Percentiles rank a stretch among this genome's conserved stretches.
These are phyloP conservation scores for Triplophysa tibetana DNA, from an alignment of 2,113 vertebrate genomes.

Conservation along the genomic window DNA sequence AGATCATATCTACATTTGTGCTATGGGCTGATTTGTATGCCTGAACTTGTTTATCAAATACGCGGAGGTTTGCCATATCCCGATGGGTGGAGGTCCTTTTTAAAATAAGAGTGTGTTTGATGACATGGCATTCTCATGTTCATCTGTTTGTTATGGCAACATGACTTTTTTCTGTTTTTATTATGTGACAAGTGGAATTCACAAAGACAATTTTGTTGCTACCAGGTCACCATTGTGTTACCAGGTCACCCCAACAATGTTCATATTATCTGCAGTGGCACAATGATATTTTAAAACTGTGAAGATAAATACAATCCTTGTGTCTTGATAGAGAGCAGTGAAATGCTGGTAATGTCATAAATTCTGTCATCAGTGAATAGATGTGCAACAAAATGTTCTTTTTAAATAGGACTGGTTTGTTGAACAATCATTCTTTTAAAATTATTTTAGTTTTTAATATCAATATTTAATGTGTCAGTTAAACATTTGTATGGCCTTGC, in stretches of 20 bases:
- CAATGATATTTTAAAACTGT: neutral
- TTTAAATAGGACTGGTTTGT: constrained; percentile 4
- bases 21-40: constrained; percentile 19
- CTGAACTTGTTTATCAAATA: constrained; percentile 27
- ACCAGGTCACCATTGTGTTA: constrained; percentile 8
- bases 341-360: neutral
- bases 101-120: neutral
- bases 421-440: constrained; percentile 5
- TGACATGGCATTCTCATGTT: neutral
- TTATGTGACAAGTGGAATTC: constrained; percentile 6
- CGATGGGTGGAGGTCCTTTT: neutral
- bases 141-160: constrained; percentile 1
- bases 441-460: neutral
- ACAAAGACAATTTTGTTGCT: constrained; percentile 29
- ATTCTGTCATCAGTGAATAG: neutral
- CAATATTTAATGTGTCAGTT: neutral
- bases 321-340: constrained; percentile 1
- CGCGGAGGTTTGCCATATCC: neutral
- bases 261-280: neutral
- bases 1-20: neutral
- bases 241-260: constrained; percentile 9
- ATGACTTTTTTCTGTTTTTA: constrained; percentile 4
- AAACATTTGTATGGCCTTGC: neutral
- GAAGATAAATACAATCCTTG: neutral
- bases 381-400: neutral